Evolutionary conservation across 2,113 vertebrate species (phyloP), one percentile per base, ranked within the genome.

Genomic region (Abramis brama): DNA sequence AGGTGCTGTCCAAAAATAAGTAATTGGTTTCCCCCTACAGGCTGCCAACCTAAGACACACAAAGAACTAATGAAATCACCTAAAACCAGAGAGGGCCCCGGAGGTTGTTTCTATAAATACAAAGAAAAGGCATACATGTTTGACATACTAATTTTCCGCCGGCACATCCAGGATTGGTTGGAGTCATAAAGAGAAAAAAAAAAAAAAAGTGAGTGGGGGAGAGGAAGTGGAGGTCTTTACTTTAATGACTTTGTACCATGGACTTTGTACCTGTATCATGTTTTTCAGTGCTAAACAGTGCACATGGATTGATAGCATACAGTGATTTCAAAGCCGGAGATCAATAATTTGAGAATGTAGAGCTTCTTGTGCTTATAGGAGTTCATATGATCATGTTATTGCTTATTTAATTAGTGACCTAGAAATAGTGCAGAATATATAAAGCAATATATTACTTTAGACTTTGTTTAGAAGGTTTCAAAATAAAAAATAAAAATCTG

Each of bases 91-190:
- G 21, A 87, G 30, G 85, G 23, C 83, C 74, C 76, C 17, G 45
- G 74, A 85, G 83, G 62, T 79, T 83, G 45, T 66, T 85, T 83
- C 86, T 89, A 87, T 85, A 87, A 89, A 79, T 87, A 89, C 68
- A 62, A 62, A n/a, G 57, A 77, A 76, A 77, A 79, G 74, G 47
- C 25, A 27, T 75, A 73, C 60, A 73, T 6, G 21, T 30, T 71
- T 85, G 74, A 73, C 79, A 87, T 79, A 83, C 87, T 87, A 66
- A 87, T 85, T 85, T 75, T 78, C 79, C 59, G 30, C 23, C 1
- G 9, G 81, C 57, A 64, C 71, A 84, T 62, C 33, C 45, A 77
- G 45, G 23, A 57, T 25, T 66, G 66, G 59, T n/a, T 36, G n/a
- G 52, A 59, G 36, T n/a, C 62, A 13, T 33, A 70, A 52, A 17